A percentile compares a stretch with the other conserved stretches of the same genome.
Conservation (phyloP, 2,888 invertebrate species). For the Strigamia crassipes region DNA sequence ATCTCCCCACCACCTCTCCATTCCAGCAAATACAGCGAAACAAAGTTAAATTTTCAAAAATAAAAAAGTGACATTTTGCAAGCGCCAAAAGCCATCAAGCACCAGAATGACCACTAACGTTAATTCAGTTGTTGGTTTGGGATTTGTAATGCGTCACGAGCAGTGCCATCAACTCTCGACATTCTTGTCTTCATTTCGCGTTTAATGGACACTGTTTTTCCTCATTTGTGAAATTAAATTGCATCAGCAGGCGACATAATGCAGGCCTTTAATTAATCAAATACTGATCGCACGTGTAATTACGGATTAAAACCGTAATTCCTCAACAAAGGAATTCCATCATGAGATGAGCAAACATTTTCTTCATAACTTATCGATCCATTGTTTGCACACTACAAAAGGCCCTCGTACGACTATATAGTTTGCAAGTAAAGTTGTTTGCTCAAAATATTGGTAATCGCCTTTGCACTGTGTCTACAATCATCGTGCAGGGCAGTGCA, state of each 20-base stretch:
- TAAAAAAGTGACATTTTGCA: neutral
- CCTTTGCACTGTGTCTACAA: neutral
- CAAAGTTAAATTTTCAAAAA: too few relatives aligned
- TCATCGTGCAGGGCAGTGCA: neutral
- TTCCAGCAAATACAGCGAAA: too few relatives aligned
- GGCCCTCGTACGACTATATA: neutral
- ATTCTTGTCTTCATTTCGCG: constrained; percentile 3
- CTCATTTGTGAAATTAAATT: neutral
- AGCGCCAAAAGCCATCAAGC: neutral
- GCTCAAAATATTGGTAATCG: neutral
- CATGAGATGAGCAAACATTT: neutral
- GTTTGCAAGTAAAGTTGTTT: neutral
- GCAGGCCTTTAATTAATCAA: constrained; percentile 1
- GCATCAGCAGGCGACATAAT: neutral
- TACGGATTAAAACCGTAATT: neutral
- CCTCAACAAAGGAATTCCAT: neutral
- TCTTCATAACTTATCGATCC: constrained; percentile 19
- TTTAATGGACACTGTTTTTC: constrained; percentile 3
- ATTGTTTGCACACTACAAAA: neutral
- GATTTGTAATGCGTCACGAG: constrained; percentile 4
- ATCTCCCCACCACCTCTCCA: too few relatives aligned
- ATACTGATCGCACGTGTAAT: neutral
- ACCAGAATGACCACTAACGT: constrained; percentile 4
- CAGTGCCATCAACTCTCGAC: neutral
- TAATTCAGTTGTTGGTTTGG: constrained; percentile 10